Evolutionary conservation across 2,797 vertebrate genomes (phyloP), one percentile per base, ranked within the genome.

Genomic region (Varecia variegata): DNA sequence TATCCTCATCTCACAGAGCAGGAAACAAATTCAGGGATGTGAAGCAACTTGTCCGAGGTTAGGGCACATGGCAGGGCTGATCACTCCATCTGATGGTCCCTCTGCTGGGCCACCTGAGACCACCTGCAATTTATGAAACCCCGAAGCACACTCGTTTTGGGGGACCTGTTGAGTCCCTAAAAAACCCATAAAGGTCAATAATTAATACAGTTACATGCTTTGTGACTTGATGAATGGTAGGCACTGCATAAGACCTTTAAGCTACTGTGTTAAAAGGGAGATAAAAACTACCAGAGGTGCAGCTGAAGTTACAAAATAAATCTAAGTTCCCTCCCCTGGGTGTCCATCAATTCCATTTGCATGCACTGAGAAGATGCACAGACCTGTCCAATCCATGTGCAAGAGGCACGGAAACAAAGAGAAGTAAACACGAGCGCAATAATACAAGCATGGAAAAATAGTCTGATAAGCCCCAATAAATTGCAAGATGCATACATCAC

Each of bases 291-390:
- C 17, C 5, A 84, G 86, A 95, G 38, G 87, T 32, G 60, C 14
- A 62, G 27, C 40, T 7, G 94, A 73, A 96, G 94, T 90, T 86
- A 96, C 56, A 81, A 68, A 67, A 38, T 45, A 73, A 81, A 92
- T 94, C 92, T 85, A 94, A 96, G 97, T 52, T 88, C 87, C 97
- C 96, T 98, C 98, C 97, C 98, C 98, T 97, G 95, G 96, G 81
- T 76, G 97, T 43, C 95, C 97, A 73, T 97, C 98, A 98, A 97
- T 96, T 98, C 97, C 96, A 97, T 98, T 93, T 97, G 96, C 97
- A 97, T 93, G 97, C 97, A 97, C 82, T 96, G 98, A 98, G 97
- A 97, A 98, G 98, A 97, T 97, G 97, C 98, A 97, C 96, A 97
- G 98, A 98, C 97, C 98, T 98, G 97, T 97, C 97, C 96, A 95